Conservation (phyloP, 2,888 invertebrate species). For the Pheosia tremula region DNA sequence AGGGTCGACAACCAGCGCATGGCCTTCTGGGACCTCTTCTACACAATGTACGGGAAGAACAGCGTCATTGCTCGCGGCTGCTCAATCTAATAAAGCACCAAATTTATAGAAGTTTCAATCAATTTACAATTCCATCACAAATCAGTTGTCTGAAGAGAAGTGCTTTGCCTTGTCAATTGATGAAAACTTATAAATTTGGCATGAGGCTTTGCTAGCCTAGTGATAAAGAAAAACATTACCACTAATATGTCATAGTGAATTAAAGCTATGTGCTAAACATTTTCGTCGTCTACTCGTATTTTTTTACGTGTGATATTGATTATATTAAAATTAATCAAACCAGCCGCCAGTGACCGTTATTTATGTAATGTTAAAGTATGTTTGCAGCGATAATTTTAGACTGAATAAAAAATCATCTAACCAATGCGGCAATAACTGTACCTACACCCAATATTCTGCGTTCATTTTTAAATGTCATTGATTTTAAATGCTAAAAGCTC, state of each 20-base stretch:
- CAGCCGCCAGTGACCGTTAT: too few species aligned
- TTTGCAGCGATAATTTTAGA: not conserved
- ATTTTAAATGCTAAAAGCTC: not conserved
- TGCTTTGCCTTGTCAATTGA: too few species aligned
- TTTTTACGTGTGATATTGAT: too few species aligned
- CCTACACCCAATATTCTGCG: not conserved
- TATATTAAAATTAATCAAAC: too few species aligned
- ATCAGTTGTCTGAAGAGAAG: too few species aligned
- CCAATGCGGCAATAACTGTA: not conserved
- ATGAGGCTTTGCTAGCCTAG: too few species aligned
- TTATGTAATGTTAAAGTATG: not conserved
- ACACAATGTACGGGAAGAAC: constrained; percentile 60
- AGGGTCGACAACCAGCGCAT: constrained; percentile 65
- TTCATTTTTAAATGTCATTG: constrained; percentile 4
- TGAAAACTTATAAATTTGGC: too few species aligned
- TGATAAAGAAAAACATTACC: not conserved
- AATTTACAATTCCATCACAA: too few species aligned
- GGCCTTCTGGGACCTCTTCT: constrained; percentile 78
- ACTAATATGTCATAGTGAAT: not conserved
- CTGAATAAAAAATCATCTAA: not conserved
- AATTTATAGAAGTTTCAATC: too few species aligned
- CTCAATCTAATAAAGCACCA: constrained; percentile 12
- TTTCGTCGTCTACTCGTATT: not conserved
- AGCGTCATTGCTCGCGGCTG: constrained; percentile 58
- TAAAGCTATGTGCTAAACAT: not conserved